phyloP scores from a whole-genome alignment of 2,797 vertebrate genomes.

The Bradypus variegatus region DNA sequence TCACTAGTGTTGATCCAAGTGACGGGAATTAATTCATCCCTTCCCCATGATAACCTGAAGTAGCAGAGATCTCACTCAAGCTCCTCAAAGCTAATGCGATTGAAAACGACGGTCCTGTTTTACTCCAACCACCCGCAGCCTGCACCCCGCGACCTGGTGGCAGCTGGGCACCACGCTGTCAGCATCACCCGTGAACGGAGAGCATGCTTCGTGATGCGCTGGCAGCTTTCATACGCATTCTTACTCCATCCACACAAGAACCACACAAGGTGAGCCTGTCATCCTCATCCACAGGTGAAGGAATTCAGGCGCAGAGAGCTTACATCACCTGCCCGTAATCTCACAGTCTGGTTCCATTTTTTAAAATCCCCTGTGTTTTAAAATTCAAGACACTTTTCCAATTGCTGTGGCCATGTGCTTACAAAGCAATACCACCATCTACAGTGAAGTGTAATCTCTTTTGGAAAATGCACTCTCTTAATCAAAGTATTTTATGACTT shows the following conservation, averaged over 20 bases:
- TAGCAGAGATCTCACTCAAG: neutral
- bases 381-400: conserved; percentile 38
- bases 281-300: neutral
- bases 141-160: too few species aligned
- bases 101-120: neutral
- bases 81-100: neutral
- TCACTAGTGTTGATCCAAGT: neutral
- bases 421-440: neutral
- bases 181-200: neutral
- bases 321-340: neutral
- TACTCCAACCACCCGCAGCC: too few species aligned
- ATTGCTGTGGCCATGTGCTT: neutral
- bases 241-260: neutral
- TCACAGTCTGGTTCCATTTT: neutral
- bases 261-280: neutral
- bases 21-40: neutral
- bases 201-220: neutral
- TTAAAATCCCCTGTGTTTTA: neutral
- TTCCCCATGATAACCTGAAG: neutral
- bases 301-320: neutral
- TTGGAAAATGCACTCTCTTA: neutral
- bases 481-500: conserved; percentile 11
- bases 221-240: neutral
- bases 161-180: neutral
- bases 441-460: neutral